Base-by-base conservation (phyloP, 92 coral and sea anemone species). In the Phenganax stokvisi region DNA sequence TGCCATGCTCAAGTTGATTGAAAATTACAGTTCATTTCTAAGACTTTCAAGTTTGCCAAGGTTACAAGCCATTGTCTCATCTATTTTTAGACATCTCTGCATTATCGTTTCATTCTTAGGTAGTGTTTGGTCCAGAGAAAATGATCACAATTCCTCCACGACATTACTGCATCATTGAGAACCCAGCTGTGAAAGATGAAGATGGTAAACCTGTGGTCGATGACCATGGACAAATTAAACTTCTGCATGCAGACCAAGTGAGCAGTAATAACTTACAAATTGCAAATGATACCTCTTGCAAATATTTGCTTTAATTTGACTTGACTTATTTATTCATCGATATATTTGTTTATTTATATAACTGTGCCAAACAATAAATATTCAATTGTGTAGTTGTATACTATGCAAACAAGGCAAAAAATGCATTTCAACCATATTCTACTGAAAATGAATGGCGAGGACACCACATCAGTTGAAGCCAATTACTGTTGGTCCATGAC, bases 161-260 rank as follows among this genome's bases (percentile, higher is more conserved):
- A 2, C 92, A 94, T 83, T 94, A 90, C 88, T 94, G 97, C 76
- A 80, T 94, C 28, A 87, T 94, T 58, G 98, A 94, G 81, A 94
- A 94, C 82, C 98, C 98, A 55, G 97, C 90, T 12, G 64, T 90
- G 78, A 87, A 89, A 60, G 98, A 92, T 67, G 86, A 91, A 28
- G 97, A 91, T 60, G 91, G 84, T 6, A 88, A 88, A 58, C 92
- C 88, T 1, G 85, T 92, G 13, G 83, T 90, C 52, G 98, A 94
- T 72, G 86, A 85, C 7, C 83, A 94, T 84, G 97, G 97, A 54
- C 98, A 94, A 74, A 94, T 92, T 86, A 94, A 90, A 54, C 89
- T 94, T 29, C 89, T 89, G 0, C 98, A 94, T 90, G 97, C 98
- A 71, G 98, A 94, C 81, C 98, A 94, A 97, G 98, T 94, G 76